Base-by-base conservation (phyloP, 2,113 vertebrate species). In the Zosterops hypoxanthus region DNA sequence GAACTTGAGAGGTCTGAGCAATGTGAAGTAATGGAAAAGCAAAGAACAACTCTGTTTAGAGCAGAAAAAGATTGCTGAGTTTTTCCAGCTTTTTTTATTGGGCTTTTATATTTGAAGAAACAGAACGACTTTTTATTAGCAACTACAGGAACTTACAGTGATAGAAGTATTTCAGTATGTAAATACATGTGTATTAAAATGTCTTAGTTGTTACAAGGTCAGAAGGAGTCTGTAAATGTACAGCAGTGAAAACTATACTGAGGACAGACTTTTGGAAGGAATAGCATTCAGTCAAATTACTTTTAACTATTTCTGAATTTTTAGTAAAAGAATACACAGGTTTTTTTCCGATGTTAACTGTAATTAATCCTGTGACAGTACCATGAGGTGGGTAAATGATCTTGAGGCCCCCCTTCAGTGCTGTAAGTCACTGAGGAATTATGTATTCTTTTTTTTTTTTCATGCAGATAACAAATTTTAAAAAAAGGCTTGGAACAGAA, bases 401-500 rank as follows among this genome's bases (percentile, higher is more conserved):
- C 12, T 4, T 70, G 76, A 84, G 55, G 39, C 86, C 64, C 56
- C 52, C 41, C 61, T 82, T 31, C 46, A 92, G 41, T 76, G 34
- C 68, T 82, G 3, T 64, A 88, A 86, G 63, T 81, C 52, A 64
- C n/a, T 22, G 41, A 61, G 31, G 33, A 47, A 52, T 80, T 85
- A 34, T 25, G 33, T 65, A 8, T 56, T 44, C 0, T n/a, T 44
- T 68, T 90, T 82, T 66, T 34, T 79, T 65, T 86, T 79, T 78
- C 2, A 46, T 50, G n/a, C n/a, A 59, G 87, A 87, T 94, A 95
- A 84, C 14, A 2, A 84, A 79, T 46, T 5, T 4, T 8, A 49
- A 65, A 81, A 92, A 83, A 52, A 23, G 52, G 16, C 52, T 90
- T 94, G 82, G 82, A 90, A 77, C 88, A 94, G 66, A 96, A 88